Base-by-base conservation (phyloP, 2,888 invertebrate species). In the Carabus problematicus region DNA sequence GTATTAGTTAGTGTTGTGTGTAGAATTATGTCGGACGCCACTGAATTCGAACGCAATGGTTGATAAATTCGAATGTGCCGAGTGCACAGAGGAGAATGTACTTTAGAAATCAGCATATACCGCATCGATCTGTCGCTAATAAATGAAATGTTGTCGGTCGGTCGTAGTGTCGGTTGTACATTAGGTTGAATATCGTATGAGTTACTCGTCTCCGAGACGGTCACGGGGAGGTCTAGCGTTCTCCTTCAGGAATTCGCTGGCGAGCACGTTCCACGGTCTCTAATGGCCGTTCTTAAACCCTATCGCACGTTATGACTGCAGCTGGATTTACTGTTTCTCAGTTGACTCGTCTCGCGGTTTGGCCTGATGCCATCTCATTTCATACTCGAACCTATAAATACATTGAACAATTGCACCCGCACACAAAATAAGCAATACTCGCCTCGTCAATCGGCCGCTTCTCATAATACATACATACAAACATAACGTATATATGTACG, bases 271-370 rank as follows among this genome's bases (percentile, higher is more conserved):
- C 72, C 47, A 64, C 64, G 59, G 70, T 70, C 72, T 12, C 55
- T 54, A 64, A 64, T 64, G 64, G 64, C 54, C 41, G 54, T 54
- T 12, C 54, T 63, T 64, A 64, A 72, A 73, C 72, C 73, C 73
- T 74, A 74, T 74, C 74, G 74, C 74, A 72, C 72, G 74, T 75
- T 75, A 74, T 75, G 74, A 74, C 74, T 75, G 72, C 72, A 59
- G 72, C 69, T 72, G 71, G 71, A 75, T 73, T 75, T 74, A 75
- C 71, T 47, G 47, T 29, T 29, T 29, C 29, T 29, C 29, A 29
- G 29, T 29, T 29, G 29, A 45, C n/a, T 45, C 7, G n/a, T 45
- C 45, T 45, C 14, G n/a, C 14, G 14, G n/a, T 45, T 45, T 45
- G 45, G 45, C n/a, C 14, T 14, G n/a, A 14, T 45, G 45, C 45